A percentile compares a stretch with the other conserved stretches of the same genome.
Evolutionary conservation across 2,888 invertebrate species (phyloP).

Genomic region (Timema cristinae): DNA sequence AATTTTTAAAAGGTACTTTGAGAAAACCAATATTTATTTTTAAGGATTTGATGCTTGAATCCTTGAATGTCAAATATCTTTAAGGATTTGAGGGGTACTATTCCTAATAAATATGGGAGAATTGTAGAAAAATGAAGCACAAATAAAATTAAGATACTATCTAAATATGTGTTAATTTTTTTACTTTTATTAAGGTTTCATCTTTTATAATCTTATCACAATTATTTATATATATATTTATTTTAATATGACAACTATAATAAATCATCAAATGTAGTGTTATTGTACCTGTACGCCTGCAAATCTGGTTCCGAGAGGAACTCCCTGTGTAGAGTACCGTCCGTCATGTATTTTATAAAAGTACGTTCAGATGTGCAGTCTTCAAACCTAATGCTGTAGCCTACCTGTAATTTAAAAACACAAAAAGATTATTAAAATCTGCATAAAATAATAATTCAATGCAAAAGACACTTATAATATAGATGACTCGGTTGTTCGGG

Average conservation of each 20-base stretch:
- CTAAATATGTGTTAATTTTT: constrained; percentile 15
- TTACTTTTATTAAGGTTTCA: background rate
- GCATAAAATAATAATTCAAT: no score
- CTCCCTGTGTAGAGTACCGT: constrained; percentile 95
- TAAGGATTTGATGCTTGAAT: no score
- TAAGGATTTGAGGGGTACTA: no score
- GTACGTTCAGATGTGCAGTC: constrained; percentile 98
- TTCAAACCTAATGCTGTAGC: constrained; percentile 89
- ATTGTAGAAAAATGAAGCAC: no score
- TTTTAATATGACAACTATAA: background rate
- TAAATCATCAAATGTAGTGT: background rate
- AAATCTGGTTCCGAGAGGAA: constrained; percentile 97
- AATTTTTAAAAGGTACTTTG: no score
- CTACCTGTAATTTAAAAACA: constrained; percentile 46
- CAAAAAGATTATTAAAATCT: no score
- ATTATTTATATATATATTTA: background rate
- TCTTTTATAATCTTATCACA: background rate
- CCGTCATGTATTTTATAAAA: constrained; percentile 97
- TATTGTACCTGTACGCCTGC: constrained; percentile 69
- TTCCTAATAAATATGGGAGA: no score
- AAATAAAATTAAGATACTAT: no score
- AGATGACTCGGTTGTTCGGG: no score
- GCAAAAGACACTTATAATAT: no score
- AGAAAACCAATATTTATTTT: no score
- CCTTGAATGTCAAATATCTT: no score